Evolutionary conservation across 2,888 invertebrate genomes (phyloP).

Genomic region (Scaptomyza cyrtandrae): DNA sequence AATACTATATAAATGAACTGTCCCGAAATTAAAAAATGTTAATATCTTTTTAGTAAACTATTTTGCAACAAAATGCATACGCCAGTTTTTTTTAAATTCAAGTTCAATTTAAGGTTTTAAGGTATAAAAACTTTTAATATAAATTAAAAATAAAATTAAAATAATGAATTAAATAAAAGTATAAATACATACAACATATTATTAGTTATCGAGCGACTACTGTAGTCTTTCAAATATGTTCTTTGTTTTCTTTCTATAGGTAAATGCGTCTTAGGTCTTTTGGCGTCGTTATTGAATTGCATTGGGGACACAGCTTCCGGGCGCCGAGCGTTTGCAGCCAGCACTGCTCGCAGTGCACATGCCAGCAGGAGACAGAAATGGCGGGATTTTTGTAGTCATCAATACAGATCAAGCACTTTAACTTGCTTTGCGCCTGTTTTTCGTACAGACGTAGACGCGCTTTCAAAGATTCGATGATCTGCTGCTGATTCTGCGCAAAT

Average conservation of each 20-base stretch:
- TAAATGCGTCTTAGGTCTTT: slow-evolving; percentile 94
- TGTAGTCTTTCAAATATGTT: neutral
- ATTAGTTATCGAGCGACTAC: neutral
- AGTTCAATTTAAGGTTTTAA: too few species aligned
- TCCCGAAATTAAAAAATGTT: neutral
- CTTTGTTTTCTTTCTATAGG: slow-evolving; percentile 86
- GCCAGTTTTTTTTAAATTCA: neutral
- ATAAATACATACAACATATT: neutral
- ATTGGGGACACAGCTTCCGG: slow-evolving; percentile 97
- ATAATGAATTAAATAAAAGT: neutral
- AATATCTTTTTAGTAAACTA: slow-evolving; percentile 33
- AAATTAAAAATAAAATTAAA: neutral
- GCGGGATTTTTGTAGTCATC: slow-evolving; percentile 94
- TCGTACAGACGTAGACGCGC: slow-evolving; percentile 91
- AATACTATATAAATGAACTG: slow-evolving; percentile 26
- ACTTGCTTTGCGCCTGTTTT: slow-evolving; percentile 87
- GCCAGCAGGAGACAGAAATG: slow-evolving; percentile 98
- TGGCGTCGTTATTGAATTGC: slow-evolving; percentile 96
- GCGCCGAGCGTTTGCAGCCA: slow-evolving; percentile 90
- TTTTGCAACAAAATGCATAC: slow-evolving; percentile 6
- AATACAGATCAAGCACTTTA: slow-evolving; percentile 95
- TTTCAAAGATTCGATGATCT: slow-evolving; percentile 90
- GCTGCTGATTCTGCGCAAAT: slow-evolving; percentile 60
- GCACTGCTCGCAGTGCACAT: slow-evolving; percentile 95
- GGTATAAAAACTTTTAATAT: neutral